Evolutionary conservation across 1,140 invertebrate genomes (phyloP), one percentile per base, ranked within the genome.

Genomic region (Drosophila cardini): DNA sequence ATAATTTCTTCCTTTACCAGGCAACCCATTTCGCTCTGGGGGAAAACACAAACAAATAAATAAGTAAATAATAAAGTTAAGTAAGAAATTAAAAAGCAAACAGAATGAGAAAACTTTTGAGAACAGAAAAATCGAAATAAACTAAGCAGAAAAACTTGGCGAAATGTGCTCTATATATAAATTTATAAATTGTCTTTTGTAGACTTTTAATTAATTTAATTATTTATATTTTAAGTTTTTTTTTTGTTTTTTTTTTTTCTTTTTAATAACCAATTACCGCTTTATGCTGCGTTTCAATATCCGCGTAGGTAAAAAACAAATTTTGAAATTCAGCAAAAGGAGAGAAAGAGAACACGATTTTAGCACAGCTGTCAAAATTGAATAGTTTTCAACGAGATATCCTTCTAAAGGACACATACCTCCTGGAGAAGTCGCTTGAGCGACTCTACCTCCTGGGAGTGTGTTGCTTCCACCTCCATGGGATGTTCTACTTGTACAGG

Each of bases 341-440:
- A 78, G 76, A 78, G 76, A 78, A 79, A 89, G 68, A 85, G 70
- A 80, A 82, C 68, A 90, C 79, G 53, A 73, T 62, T 83, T 90
- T 76, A 72, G 68, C 62, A 86, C 57, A 70, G 61, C 63, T 63
- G 52, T 38, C 21, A 26, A 72, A 68, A 73, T 67, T 73, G 42
- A 63, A 16, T 63, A 34, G 4, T 32, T 18, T 53, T 15, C n/a
- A 50, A 60, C 34, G n/a, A 1, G 10, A 5, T 5, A 42, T 11
- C 13, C 42, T 7, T 15, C 5, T 15, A 3, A 4, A 10, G 8
- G 13, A 15, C 10, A 60, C 36, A 72, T 93, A 97, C 96, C 95
- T 97, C 95, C 92, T 95, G 96, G 76, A 96, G 93, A 72, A 95
- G 94, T 82, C 94, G 93, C 77, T 93, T 94, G 43, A 96, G 91